Percentiles rank a stretch among this genome's conserved stretches.
These are phyloP conservation scores for Stenchaetothrips biformis DNA, from an alignment of 2,888 invertebrate genomes.

Conservation along the genomic window DNA sequence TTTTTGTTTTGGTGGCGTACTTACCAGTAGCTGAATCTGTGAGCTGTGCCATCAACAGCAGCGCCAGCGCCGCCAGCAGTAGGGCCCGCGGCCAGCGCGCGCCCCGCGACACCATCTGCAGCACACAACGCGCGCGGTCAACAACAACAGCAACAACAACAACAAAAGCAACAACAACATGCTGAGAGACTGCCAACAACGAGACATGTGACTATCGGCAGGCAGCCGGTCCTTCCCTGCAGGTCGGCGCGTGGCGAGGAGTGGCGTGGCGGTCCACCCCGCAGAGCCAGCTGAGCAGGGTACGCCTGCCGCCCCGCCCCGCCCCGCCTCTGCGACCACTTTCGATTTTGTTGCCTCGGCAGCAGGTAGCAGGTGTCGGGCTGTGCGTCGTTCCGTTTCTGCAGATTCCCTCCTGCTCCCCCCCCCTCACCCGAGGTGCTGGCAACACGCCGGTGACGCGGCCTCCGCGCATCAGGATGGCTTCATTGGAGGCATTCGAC, in stretches of 20 bases:
- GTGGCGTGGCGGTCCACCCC: neutral
- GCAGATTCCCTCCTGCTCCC: constrained; percentile 19
- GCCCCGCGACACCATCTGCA: constrained; percentile 34
- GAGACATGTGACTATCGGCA: constrained; percentile 18
- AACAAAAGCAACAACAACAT: neutral
- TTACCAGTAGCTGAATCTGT: constrained; percentile 57
- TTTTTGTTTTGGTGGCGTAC: constrained; percentile 40
- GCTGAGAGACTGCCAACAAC: neutral
- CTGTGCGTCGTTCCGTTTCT: neutral
- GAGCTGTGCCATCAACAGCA: constrained; percentile 53
- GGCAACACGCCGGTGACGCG: neutral
- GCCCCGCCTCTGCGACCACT: constrained; percentile 7
- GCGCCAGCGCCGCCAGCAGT: constrained; percentile 50
- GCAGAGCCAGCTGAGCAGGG: neutral
- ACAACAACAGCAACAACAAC: neutral
- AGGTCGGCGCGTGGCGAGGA: neutral
- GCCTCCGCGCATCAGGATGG: too few species aligned
- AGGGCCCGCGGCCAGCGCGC: constrained; percentile 32
- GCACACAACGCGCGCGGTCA: constrained; percentile 25
- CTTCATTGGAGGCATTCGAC: too few species aligned
- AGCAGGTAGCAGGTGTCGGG: neutral
- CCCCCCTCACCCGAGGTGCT: constrained; percentile 29
- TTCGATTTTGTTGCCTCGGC: constrained; percentile 10
- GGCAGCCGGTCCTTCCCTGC: neutral
- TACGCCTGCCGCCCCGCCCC: neutral